A percentile compares a stretch with the other conserved stretches of the same genome.
Evolutionary conservation across 1,140 invertebrate genomes (phyloP).

Genomic region (Drosophila obscura): DNA sequence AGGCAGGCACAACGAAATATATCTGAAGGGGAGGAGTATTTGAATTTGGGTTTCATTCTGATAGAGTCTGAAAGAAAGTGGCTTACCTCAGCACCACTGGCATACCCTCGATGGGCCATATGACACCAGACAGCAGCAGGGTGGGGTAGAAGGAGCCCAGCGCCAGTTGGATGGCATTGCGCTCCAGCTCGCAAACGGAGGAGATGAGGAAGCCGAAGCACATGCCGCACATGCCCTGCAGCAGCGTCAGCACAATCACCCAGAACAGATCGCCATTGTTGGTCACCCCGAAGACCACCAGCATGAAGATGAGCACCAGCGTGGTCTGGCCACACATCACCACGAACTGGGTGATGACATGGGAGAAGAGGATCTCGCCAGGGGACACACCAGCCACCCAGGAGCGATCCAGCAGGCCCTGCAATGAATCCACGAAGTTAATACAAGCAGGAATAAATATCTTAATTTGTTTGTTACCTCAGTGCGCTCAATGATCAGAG

Average conservation of each 20-base stretch:
- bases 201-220: slow-evolving; percentile 97
- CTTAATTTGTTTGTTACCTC: slow-evolving; percentile 66
- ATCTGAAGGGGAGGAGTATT: slow-evolving; percentile 71
- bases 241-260: slow-evolving; percentile 93
- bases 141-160: slow-evolving; percentile 98
- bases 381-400: slow-evolving; percentile 95
- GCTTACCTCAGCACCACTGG: slow-evolving; percentile 88
- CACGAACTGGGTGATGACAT: slow-evolving; percentile 96
- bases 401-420: slow-evolving; percentile 94
- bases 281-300: slow-evolving; percentile 94
- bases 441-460: not conserved
- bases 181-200: slow-evolving; percentile 94
- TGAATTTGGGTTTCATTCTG: not conserved
- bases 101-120: slow-evolving; percentile 95
- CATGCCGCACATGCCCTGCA: slow-evolving; percentile 97
- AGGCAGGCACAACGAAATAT: slow-evolving; percentile 93
- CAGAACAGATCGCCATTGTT: slow-evolving; percentile 92
- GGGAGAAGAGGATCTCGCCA: slow-evolving; percentile 95
- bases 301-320: slow-evolving; percentile 94
- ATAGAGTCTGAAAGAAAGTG: fast-evolving
- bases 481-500: slow-evolving; percentile 95
- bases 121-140: slow-evolving; percentile 94
- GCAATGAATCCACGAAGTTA: slow-evolving; percentile 43
- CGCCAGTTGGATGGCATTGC: slow-evolving; percentile 96
- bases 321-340: slow-evolving; percentile 96